Evolutionary conservation across 2,888 invertebrate genomes (phyloP).

Genomic region (Stenoptilia bipunctidactyla): DNA sequence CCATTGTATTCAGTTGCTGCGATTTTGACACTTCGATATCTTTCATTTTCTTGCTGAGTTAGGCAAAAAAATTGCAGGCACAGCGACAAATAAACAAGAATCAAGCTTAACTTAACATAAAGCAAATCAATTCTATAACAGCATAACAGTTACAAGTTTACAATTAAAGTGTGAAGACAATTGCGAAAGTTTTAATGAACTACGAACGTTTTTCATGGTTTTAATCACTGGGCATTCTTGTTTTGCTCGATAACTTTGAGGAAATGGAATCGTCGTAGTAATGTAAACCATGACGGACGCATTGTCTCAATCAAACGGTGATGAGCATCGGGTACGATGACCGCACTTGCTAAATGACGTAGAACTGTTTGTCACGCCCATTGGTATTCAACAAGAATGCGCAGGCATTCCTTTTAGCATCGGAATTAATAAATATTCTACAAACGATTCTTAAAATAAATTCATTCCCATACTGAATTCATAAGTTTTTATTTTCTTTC

Average conservation of each 20-base stretch:
- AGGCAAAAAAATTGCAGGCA: too few species aligned
- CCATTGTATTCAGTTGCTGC: constrained; percentile 42
- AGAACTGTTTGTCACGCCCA: constrained; percentile 35
- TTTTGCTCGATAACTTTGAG: constrained; percentile 38
- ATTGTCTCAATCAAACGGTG: constrained; percentile 64
- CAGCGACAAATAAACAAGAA: too few species aligned
- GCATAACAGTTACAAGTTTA: constrained; percentile 22
- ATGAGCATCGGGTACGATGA: constrained; percentile 58
- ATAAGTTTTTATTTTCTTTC: not conserved
- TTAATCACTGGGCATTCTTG: constrained; percentile 34
- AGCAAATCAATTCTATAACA: too few species aligned
- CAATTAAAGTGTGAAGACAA: constrained; percentile 57
- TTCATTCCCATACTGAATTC: constrained; percentile 1
- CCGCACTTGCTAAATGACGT: constrained; percentile 56
- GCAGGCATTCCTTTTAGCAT: not conserved
- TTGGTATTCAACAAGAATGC: constrained; percentile 27
- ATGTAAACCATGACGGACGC: constrained; percentile 17
- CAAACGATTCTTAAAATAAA: constrained; percentile 12
- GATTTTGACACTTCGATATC: constrained; percentile 59
- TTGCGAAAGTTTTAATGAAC: constrained; percentile 58
- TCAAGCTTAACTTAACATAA: too few species aligned
- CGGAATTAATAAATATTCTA: constrained; percentile 2
- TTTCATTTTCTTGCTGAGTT: constrained; percentile 30
- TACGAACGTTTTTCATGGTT: constrained; percentile 40
- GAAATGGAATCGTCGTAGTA: constrained; percentile 21